A percentile compares a stretch with the other conserved stretches of the same genome.
Evolutionary conservation across 2,797 vertebrate species (phyloP).

Genomic region (Hyperoplus immaculatus): DNA sequence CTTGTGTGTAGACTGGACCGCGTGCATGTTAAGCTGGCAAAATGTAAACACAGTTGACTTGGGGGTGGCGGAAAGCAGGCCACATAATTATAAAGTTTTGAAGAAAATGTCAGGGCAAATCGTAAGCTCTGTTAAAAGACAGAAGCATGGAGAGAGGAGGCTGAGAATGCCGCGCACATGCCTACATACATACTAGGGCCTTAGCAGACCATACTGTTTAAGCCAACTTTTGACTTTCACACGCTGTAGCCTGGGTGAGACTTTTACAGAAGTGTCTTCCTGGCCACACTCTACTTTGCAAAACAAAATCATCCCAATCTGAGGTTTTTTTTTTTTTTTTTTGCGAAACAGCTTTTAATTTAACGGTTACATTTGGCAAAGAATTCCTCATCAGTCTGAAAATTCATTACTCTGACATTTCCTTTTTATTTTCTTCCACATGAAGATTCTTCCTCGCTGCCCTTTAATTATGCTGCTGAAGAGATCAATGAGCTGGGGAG

Average conservation of each 20-base stretch:
- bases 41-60: slow-evolving; percentile 73
- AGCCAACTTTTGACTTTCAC: slow-evolving; percentile 63
- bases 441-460: slow-evolving; percentile 67
- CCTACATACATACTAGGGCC: slow-evolving; percentile 36
- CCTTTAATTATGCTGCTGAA: slow-evolving; percentile 76
- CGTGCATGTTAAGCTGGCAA: slow-evolving; percentile 72
- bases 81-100: slow-evolving; percentile 78
- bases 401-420: slow-evolving; percentile 68
- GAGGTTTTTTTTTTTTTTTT: slow-evolving; percentile 54
- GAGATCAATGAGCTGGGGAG: slow-evolving; percentile 78
- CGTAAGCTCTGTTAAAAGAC: slow-evolving; percentile 70
- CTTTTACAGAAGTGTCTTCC: slow-evolving; percentile 58
- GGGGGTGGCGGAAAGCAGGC: slow-evolving; percentile 35
- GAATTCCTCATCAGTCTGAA: slow-evolving; percentile 57
- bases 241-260: slow-evolving; percentile 55
- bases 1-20: slow-evolving; percentile 60
- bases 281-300: slow-evolving; percentile 56
- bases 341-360: slow-evolving; percentile 73
- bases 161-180: slow-evolving; percentile 37
- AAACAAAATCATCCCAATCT: slow-evolving; percentile 70
- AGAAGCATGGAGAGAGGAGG: slow-evolving; percentile 44
- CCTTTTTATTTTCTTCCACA: slow-evolving; percentile 63
- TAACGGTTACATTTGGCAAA: slow-evolving; percentile 71
- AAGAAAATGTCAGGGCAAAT: slow-evolving; percentile 65
- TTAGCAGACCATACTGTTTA: slow-evolving; percentile 55